phyloP scores from a whole-genome alignment of 2,888 invertebrate species.

The Lasioglossum figueresi region DNA sequence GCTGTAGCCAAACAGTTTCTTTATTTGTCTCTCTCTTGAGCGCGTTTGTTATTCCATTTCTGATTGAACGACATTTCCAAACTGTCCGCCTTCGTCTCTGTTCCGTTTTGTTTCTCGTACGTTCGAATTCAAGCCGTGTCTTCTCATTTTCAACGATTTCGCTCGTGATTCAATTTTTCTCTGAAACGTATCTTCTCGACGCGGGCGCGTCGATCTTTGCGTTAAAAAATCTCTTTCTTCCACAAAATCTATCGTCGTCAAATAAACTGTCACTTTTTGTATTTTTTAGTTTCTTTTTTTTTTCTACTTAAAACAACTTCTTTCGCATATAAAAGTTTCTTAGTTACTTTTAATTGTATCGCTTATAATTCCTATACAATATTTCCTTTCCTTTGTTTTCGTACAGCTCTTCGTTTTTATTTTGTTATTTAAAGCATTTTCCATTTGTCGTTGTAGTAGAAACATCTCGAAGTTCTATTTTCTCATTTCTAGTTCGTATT shows the following conservation, averaged over 20 bases:
- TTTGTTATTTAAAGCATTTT: constrained; percentile 28
- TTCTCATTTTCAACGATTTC: background rate
- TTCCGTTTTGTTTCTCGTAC: background rate
- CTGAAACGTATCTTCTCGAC: background rate
- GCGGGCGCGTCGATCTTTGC: background rate
- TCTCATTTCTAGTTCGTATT: constrained; percentile 9
- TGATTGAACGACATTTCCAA: background rate
- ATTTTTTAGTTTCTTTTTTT: background rate
- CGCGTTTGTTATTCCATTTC: background rate
- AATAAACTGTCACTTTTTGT: background rate
- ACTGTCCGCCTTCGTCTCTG: background rate
- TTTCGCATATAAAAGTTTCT: constrained; percentile 39
- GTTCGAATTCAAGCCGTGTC: constrained; percentile 15
- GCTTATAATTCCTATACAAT: constrained; percentile 38
- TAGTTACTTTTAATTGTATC: constrained; percentile 35
- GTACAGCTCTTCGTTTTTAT: background rate
- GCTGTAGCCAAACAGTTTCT: constrained; percentile 32
- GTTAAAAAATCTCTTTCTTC: background rate
- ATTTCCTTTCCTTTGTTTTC: background rate
- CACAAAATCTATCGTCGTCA: background rate
- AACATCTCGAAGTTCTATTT: constrained; percentile 4
- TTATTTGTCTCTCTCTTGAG: background rate
- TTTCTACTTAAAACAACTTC: constrained; percentile 24
- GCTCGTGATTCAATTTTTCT: background rate
- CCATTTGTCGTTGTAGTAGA: constrained; percentile 17